Evolutionary conservation across 2,888 invertebrate species (phyloP).

Genomic region (Neocrepidodera transversa): DNA sequence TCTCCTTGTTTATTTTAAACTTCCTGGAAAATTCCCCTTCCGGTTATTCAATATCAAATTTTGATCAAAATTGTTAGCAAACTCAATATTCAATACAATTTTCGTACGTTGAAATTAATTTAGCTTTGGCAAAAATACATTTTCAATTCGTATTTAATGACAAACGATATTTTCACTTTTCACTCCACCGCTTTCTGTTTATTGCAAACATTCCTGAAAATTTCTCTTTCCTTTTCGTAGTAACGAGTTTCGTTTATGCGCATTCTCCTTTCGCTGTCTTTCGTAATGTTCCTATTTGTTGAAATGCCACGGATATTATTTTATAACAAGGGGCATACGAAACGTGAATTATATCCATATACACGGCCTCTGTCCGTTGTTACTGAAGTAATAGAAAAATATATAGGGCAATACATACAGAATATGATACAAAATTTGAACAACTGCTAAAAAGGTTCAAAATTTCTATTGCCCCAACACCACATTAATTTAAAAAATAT

Average conservation of each 20-base stretch:
- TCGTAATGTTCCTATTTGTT: constrained; percentile 12
- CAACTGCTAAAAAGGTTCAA: no score
- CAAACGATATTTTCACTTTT: background rate
- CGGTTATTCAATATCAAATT: no score
- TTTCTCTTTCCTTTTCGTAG: constrained; percentile 12
- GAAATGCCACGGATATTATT: constrained; percentile 25
- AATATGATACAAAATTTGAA: no score
- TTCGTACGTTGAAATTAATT: background rate
- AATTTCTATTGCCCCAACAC: no score
- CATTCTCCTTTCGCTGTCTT: constrained; percentile 15
- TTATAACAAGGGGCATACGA: constrained; percentile 22
- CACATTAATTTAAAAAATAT: no score
- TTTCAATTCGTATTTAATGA: background rate
- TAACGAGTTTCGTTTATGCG: constrained; percentile 18
- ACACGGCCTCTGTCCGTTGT: constrained; percentile 21
- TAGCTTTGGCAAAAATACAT: background rate
- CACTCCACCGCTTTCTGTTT: constrained; percentile 1
- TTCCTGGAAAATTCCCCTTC: no score
- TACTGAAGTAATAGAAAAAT: constrained; percentile 6
- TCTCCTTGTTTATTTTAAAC: no score
- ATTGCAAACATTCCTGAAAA: constrained; percentile 9
- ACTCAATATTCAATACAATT: background rate
- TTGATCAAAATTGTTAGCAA: no score
- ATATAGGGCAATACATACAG: constrained; percentile 4
- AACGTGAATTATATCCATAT: constrained; percentile 18